Evolutionary conservation across 2,888 invertebrate genomes (phyloP).

Genomic region (Amblyteles armatorius): DNA sequence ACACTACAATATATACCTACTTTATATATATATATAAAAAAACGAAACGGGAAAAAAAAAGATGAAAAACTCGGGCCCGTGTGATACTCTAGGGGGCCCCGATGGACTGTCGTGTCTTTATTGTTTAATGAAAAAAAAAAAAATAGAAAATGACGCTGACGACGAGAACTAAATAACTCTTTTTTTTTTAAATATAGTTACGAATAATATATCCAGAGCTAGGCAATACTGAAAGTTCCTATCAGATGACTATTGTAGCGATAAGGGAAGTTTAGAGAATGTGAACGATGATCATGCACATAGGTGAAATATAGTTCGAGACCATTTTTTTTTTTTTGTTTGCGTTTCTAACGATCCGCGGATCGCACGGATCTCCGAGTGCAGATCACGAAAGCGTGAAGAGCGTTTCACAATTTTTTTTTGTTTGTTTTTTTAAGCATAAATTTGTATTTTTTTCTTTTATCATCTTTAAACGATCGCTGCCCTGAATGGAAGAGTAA

Average conservation of each 20-base stretch:
- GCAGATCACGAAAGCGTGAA: conserved; percentile 34
- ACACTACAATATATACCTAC: conserved; percentile 45
- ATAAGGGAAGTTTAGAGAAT: conserved; percentile 63
- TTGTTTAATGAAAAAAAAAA: conserved; percentile 62
- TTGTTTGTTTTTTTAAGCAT: conserved; percentile 54
- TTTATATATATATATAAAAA: conserved; percentile 46
- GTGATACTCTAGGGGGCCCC: conserved; percentile 83
- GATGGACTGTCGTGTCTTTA: conserved; percentile 72
- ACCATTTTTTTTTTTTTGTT: conserved; percentile 31
- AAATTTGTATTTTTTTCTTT: conserved; percentile 47
- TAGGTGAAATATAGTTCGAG: conserved; percentile 61
- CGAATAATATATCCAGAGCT: conserved; percentile 84
- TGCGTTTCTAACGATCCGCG: conserved; percentile 33
- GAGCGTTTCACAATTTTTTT: conserved; percentile 12
- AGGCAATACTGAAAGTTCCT: conserved; percentile 85
- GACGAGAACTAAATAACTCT: conserved; percentile 61
- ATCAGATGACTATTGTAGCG: conserved; percentile 83
- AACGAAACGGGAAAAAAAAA: conserved; percentile 20
- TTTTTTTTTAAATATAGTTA: conserved; percentile 71
- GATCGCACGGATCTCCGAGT: background rate
- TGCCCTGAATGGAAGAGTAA: conserved; percentile 66
- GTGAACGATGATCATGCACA: conserved; percentile 60
- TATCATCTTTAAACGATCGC: conserved; percentile 46
- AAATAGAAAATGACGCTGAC: conserved; percentile 67
- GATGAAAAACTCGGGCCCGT: conserved; percentile 78